phyloP scores from a whole-genome alignment of 2,113 vertebrate genomes.

The Labeo catla region DNA sequence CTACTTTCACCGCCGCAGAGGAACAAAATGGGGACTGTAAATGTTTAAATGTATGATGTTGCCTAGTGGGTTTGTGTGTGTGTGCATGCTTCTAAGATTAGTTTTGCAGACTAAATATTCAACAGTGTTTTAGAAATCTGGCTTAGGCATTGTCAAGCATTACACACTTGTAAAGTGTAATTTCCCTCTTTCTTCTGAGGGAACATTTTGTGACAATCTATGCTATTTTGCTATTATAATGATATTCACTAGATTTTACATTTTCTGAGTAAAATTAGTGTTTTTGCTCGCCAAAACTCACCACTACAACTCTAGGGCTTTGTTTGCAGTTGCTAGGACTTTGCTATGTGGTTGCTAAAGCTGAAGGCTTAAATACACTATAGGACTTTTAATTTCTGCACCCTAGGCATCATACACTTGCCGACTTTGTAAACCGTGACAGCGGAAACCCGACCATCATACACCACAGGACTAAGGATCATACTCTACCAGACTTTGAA shows the following conservation, averaged over 20 bases:
- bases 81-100: neutral
- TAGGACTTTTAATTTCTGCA: too few species aligned
- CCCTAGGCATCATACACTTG: too few species aligned
- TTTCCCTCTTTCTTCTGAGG: neutral
- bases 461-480: too few species aligned
- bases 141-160: conserved; percentile 1
- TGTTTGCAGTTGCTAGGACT: neutral
- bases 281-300: neutral
- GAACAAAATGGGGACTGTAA: neutral
- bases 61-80: neutral
- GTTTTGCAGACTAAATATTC: conserved; percentile 13
- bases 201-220: neutral
- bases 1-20: neutral
- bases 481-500: too few species aligned
- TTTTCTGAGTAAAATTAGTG: neutral
- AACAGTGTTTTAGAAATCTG: neutral
- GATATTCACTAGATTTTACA: too few species aligned
- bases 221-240: neutral
- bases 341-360: neutral
- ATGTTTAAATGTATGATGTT: conserved; percentile 22
- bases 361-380: too few species aligned
- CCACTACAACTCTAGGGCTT: neutral
- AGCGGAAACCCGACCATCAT: too few species aligned
- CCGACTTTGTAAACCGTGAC: too few species aligned
- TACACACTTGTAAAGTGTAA: neutral